phyloP scores from a whole-genome alignment of 2,888 invertebrate genomes.

The Malacosoma neustria region DNA sequence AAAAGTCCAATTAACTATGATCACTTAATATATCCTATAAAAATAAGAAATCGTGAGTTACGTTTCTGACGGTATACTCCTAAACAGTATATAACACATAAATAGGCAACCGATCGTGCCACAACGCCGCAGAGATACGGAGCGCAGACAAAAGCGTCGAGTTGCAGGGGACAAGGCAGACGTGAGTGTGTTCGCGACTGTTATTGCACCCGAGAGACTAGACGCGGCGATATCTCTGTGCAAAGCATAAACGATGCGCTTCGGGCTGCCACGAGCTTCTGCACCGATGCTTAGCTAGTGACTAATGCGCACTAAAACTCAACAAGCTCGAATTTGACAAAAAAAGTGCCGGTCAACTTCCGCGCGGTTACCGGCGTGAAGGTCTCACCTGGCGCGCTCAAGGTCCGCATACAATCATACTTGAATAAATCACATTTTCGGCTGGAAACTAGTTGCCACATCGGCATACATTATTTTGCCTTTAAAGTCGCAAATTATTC shows the following conservation, averaged over 20 bases:
- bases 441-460: slow-evolving; percentile 53
- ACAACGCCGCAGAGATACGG: slow-evolving; percentile 23
- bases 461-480: slow-evolving; percentile 37
- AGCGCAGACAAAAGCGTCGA: slow-evolving; percentile 33
- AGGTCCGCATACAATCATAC: slow-evolving; percentile 71
- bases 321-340: slow-evolving; percentile 67
- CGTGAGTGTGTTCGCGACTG: slow-evolving; percentile 63
- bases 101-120: slow-evolving; percentile 26
- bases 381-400: slow-evolving; percentile 67
- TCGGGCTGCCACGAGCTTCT: slow-evolving; percentile 35
- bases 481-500: slow-evolving; percentile 40
- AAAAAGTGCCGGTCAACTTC: slow-evolving; percentile 66
- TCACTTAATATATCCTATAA: slow-evolving; percentile 30
- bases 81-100: slow-evolving; percentile 30
- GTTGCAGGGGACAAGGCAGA: slow-evolving; percentile 47
- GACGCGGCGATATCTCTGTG: slow-evolving; percentile 43
- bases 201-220: slow-evolving; percentile 46
- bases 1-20: slow-evolving; percentile 22
- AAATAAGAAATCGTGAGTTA: slow-evolving; percentile 28
- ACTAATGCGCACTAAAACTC: slow-evolving; percentile 66
- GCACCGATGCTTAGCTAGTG: slow-evolving; percentile 51
- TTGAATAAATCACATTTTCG: slow-evolving; percentile 66
- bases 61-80: slow-evolving; percentile 24
- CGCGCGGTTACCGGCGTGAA: slow-evolving; percentile 73
- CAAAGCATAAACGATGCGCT: slow-evolving; percentile 44